Evolutionary conservation across 2,113 vertebrate species (phyloP), one percentile per base, ranked within the genome.

Genomic region (Callithrix jacchus): DNA sequence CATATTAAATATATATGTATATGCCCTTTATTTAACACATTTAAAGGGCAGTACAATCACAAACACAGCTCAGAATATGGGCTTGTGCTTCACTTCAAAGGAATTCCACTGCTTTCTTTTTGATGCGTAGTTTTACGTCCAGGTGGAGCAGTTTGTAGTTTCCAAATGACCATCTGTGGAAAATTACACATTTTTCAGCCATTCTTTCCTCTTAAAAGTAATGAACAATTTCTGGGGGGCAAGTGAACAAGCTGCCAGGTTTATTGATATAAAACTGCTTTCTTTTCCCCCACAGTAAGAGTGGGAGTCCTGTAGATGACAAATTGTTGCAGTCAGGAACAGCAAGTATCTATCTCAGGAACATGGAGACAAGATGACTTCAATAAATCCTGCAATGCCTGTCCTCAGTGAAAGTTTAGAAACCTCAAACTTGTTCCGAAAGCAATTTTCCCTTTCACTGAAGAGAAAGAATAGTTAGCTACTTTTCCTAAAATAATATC

Each of bases 271-370:
- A 88, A 97, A 30, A 93, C 52, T 82, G 89, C 89, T 35, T 73
- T 86, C 71, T 40, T 76, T 40, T 58, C 35, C 80, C 45, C 70
- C 80, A 87, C 25, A 42, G n/a, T 16, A 84, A 85, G 76, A 92
- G 71, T 18, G 66, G 64, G 91, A 95, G 96, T 52, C 56, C 61
- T 91, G 88, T 76, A 89, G 70, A 54, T 91, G 96, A 95, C n/a
- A 52, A 58, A 89, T 88, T 87, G 87, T 81, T 93, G 54, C 54
- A 86, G 97, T 97, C 89, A 87, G 87, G 52, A 95, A 71, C 71
- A 82, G 70, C 64, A 85, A 84, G 79, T 92, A 95, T 94, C n/a
- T 92, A 95, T 94, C n/a, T 82, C 94, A 96, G 94, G 76, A 58
- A 81, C 12, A 1, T 10, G 4, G 90, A 89, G 83, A 42, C 45